A percentile compares a stretch with the other conserved stretches of the same genome.
Conservation (phyloP, 2,113 vertebrate species). For the human region DNA sequence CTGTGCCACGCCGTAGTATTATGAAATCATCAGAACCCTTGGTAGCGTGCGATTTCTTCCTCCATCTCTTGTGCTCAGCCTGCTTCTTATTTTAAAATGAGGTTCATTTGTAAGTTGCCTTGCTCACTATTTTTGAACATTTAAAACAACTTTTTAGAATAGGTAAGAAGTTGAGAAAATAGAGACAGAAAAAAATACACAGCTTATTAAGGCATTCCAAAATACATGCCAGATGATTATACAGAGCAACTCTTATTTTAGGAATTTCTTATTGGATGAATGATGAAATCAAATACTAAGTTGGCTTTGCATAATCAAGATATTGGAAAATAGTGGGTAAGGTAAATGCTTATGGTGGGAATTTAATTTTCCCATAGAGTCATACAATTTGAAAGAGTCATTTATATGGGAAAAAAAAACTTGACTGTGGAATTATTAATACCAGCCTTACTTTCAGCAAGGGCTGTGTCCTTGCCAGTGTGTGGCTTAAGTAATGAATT, state of each 20-base stretch:
- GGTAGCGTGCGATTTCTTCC: neutral
- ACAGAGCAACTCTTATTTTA: neutral
- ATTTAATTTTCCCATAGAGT: neutral
- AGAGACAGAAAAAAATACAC: neutral
- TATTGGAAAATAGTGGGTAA: neutral
- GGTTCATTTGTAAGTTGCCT: neutral
- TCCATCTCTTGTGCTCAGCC: rapidly evolving
- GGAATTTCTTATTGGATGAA: neutral
- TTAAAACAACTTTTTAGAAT: neutral
- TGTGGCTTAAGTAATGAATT: neutral
- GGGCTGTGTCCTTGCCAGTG: neutral
- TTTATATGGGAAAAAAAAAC: neutral
- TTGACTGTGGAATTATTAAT: neutral
- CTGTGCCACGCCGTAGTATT: neutral
- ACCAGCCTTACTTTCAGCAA: neutral
- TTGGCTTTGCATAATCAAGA: neutral
- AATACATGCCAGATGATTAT: neutral
- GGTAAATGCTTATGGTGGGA: neutral
- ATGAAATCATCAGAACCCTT: neutral
- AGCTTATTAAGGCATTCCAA: neutral
- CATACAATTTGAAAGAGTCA: neutral
- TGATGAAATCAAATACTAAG: neutral
- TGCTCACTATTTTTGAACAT: neutral
- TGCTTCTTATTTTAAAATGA: neutral
- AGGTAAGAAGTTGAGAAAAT: neutral